A percentile compares a stretch with the other conserved stretches of the same genome.
phyloP scores from a whole-genome alignment of 1,140 invertebrate species.

The Tetramorium simillimum region DNA sequence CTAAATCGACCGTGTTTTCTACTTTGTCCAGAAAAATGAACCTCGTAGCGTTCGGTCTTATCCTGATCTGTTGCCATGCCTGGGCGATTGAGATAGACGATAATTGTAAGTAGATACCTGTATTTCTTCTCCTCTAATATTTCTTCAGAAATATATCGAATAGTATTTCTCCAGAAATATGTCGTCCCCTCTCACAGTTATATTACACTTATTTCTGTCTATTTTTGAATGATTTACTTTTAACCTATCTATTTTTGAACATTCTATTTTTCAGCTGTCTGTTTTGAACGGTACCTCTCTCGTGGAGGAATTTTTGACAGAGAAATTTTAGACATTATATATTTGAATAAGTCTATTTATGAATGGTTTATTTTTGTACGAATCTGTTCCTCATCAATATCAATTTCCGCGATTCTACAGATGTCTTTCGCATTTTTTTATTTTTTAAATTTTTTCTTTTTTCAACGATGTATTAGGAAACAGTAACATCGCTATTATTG shows the following conservation, averaged over 20 bases:
- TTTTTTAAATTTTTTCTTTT: no score
- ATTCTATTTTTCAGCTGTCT: not conserved
- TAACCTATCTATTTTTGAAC: not conserved
- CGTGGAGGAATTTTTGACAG: not conserved
- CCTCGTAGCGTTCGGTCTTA: constrained; percentile 24
- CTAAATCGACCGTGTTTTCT: no score
- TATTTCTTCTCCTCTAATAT: not conserved
- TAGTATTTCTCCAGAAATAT: not conserved
- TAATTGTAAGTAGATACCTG: constrained; percentile 26
- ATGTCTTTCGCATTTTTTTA: no score
- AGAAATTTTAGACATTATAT: not conserved
- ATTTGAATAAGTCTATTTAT: constrained; percentile 4
- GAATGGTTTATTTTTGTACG: not conserved
- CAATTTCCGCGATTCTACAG: not conserved
- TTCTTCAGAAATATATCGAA: not conserved
- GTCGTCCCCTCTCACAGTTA: not conserved
- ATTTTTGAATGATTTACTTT: not conserved
- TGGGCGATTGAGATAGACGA: constrained; percentile 12
- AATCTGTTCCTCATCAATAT: not conserved
- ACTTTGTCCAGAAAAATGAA: constrained; percentile 39
- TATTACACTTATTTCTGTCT: not conserved
- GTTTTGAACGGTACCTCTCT: not conserved
- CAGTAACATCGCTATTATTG: no score
- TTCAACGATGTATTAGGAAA: no score
- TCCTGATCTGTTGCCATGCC: constrained; percentile 46